Evolutionary conservation across 2,888 invertebrate genomes (phyloP).

Genomic region (Tiliacea aurago): DNA sequence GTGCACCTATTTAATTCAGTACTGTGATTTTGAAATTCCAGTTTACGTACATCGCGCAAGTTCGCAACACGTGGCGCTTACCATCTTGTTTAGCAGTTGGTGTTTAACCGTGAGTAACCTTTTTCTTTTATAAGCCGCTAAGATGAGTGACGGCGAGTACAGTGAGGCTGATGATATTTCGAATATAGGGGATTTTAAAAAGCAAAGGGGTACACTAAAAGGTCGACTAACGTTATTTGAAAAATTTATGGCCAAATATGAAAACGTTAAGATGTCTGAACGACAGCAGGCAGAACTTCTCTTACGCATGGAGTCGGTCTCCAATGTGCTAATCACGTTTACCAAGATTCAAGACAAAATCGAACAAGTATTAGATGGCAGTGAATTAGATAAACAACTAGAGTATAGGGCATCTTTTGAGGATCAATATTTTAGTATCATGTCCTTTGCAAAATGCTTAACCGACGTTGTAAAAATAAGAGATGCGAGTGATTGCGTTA

Average conservation of each 20-base stretch:
- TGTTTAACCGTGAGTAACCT: neutral
- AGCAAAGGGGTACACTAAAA: no score
- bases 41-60: neutral
- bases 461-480: no score
- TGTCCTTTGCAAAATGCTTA: no score
- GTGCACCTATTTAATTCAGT: neutral
- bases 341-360: neutral
- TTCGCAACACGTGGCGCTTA: neutral
- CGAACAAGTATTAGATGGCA: no score
- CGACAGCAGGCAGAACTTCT: constrained; percentile 6
- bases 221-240: no score
- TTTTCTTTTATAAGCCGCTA: constrained; percentile 3
- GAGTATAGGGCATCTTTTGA: no score
- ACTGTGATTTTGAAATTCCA: neutral
- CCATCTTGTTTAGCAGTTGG: neutral
- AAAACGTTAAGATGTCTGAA: neutral
- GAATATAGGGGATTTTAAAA: no score
- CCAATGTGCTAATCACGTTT: neutral
- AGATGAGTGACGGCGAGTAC: constrained; percentile 1
- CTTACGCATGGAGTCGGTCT: neutral
- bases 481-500: no score
- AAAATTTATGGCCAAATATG: no score
- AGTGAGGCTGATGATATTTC: neutral
- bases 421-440: no score
- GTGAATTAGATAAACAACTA: no score